phyloP scores from a whole-genome alignment of 2,888 invertebrate species.

The Dynastes hyllus region DNA sequence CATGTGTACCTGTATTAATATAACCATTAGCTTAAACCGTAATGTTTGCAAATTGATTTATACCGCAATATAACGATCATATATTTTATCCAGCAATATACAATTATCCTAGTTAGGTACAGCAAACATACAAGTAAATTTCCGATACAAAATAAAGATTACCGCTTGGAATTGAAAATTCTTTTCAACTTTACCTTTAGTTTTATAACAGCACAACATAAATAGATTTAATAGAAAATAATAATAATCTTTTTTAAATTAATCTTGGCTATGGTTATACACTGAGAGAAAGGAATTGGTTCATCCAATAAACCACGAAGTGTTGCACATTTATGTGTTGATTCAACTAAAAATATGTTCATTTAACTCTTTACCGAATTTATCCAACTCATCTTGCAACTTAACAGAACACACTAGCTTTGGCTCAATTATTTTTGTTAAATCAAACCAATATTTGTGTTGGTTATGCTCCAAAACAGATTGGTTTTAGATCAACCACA shows the following conservation, averaged over 20 bases:
- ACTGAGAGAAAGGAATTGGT: too few relatives aligned
- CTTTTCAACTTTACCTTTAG: neutral
- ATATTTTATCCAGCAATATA: neutral
- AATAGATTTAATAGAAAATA: too few relatives aligned
- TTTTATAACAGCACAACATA: neutral
- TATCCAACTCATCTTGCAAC: too few relatives aligned
- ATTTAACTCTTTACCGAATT: too few relatives aligned
- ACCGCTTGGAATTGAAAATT: neutral
- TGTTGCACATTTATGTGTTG: too few relatives aligned
- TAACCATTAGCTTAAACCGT: neutral
- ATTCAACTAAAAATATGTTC: too few relatives aligned
- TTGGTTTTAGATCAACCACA: too few relatives aligned
- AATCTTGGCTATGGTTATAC: neutral
- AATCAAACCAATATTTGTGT: too few relatives aligned
- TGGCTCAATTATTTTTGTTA: too few relatives aligned
- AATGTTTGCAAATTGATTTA: constrained; percentile 12
- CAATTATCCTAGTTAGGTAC: neutral
- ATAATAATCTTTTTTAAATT: neutral
- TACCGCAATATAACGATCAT: neutral
- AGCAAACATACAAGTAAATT: neutral
- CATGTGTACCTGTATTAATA: neutral
- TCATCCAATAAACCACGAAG: too few relatives aligned
- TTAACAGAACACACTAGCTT: too few relatives aligned
- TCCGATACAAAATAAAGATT: neutral
- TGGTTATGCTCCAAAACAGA: too few relatives aligned